Evolutionary conservation across 2,888 invertebrate species (phyloP), one percentile per base, ranked within the genome.

Genomic region (Drosophila glabriapex): DNA sequence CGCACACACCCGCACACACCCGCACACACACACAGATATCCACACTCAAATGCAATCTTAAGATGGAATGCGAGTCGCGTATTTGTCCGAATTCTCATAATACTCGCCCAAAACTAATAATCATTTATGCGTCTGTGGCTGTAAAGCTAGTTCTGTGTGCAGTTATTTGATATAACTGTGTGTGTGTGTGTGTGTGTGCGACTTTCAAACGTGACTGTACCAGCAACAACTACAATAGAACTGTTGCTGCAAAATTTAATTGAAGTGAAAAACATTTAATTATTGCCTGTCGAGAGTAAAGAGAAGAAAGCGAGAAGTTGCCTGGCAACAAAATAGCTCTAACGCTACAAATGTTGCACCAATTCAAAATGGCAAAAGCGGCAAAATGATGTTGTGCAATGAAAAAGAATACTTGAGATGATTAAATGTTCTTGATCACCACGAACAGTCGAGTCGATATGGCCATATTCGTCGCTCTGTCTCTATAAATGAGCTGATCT

Each of bases 31-130:
- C 49, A 43, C 6, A 35, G 14, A 55, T 31, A n/a, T 14, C 19
- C 19, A 31, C 35, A 33, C 43, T 28, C 6, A 33, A 37, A 31
- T 49, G 29, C 37, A 31, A 55, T 29, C 64, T 65, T 14, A 10
- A 31, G 46, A 31, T 31, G 28, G 33, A 29, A 33, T 56, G 53
- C 56, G 29, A 33, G 63, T 37, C 37, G 72, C 73, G 71, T 65
- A 70, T 73, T 71, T 71, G 73, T 70, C 33, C 62, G 79, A 81
- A 76, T 81, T 76, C 74, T 76, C 79, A 78, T 83, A 87, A 79
- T 78, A 70, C 76, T 77, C 79, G 74, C 59, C 88, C 68, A 85
- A 85, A 83, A 81, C 81, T 85, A 83, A 87, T 87, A 87, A 83
- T 76, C 88, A 83, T 77, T 81, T 73, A 80, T 64, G 68, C 54